A percentile compares a stretch with the other conserved stretches of the same genome.
Conservation (phyloP, 2,888 invertebrate species). For the Diadromus collaris region DNA sequence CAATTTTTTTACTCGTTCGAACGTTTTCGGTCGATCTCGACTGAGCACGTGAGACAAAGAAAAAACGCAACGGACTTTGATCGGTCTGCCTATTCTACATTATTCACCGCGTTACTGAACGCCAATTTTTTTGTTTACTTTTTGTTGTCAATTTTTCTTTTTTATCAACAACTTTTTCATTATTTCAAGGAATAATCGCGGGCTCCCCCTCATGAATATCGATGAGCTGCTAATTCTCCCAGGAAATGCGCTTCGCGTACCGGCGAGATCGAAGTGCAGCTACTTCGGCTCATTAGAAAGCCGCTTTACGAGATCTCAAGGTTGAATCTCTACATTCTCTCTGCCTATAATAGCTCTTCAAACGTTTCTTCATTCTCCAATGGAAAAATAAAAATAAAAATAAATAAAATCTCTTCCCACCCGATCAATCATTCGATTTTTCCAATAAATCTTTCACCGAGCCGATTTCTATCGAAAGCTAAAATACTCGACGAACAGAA, state of each 20-base stretch:
- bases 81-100: not conserved
- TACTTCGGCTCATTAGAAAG: conserved; percentile 54
- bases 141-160: not conserved
- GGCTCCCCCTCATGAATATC: not conserved
- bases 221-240: conserved; percentile 9
- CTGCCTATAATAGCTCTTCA: conserved; percentile 6
- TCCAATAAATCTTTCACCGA: conserved; percentile 8
- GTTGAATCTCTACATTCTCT: conserved; percentile 33
- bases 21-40: not conserved
- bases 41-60: not conserved
- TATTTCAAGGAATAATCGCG: conserved; percentile 21
- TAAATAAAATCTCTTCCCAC: conserved; percentile 10
- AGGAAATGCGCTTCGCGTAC: conserved; percentile 48
- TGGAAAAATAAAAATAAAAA: conserved; percentile 7
- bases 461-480: conserved; percentile 8
- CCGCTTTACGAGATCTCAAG: conserved; percentile 50
- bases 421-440: conserved; percentile 19
- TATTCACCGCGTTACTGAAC: conserved; percentile 21
- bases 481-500: not conserved
- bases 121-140: not conserved
- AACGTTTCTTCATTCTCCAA: conserved; percentile 4
- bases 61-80: conserved; percentile 1
- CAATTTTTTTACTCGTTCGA: not conserved
- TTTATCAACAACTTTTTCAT: conserved; percentile 8
- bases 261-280: conserved; percentile 16